phyloP scores from a whole-genome alignment of 1,140 invertebrate genomes.

The Caerostris darwini region DNA sequence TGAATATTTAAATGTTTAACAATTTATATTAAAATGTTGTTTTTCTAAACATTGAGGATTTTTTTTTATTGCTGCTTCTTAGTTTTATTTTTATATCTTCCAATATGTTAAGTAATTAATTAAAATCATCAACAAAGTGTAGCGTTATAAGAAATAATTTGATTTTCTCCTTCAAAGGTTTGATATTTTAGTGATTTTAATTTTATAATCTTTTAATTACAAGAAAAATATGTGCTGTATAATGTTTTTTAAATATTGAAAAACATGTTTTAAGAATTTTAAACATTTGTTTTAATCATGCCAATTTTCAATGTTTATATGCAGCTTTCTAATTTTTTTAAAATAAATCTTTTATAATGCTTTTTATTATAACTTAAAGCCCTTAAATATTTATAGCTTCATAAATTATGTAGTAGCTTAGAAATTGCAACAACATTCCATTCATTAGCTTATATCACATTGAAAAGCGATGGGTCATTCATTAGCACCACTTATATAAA shows the following conservation, averaged over 20 bases:
- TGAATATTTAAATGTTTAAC: too few species aligned
- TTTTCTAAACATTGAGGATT: too few species aligned
- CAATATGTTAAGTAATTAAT: too few species aligned
- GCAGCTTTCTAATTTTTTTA: conserved; percentile 1
- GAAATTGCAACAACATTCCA: conserved; percentile 8
- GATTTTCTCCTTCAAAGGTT: background rate
- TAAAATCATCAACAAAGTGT: too few species aligned
- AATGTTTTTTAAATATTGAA: background rate
- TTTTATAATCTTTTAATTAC: background rate
- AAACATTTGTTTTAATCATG: background rate
- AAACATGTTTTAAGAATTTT: background rate
- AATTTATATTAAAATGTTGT: too few species aligned
- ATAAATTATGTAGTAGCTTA: background rate
- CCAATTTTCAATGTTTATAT: conserved; percentile 13
- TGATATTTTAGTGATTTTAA: background rate
- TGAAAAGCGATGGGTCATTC: background rate
- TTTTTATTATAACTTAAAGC: conserved; percentile 26
- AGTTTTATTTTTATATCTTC: too few species aligned
- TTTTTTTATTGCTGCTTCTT: too few species aligned
- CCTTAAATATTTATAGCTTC: conserved; percentile 4
- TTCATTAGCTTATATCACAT: background rate
- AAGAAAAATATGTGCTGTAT: background rate
- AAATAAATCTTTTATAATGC: background rate
- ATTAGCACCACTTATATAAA: background rate
- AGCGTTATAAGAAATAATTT: too few species aligned